Evolutionary conservation across 1,140 invertebrate species (phyloP).

Genomic region (Dinothrombium tinctorium): DNA sequence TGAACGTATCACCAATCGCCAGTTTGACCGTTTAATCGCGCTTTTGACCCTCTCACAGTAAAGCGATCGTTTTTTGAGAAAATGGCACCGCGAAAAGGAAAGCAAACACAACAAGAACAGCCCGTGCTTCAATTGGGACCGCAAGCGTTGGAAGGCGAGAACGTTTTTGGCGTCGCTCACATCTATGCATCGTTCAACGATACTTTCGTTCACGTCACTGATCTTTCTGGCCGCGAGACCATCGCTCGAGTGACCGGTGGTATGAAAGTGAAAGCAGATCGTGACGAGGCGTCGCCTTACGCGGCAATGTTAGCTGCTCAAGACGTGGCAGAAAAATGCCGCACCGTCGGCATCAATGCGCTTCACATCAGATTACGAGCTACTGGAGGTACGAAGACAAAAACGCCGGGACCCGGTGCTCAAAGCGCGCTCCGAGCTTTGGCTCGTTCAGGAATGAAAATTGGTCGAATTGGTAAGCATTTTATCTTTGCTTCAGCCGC

Average conservation of each 20-base stretch:
- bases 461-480: constrained; percentile 64
- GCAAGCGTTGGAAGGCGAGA: constrained; percentile 86
- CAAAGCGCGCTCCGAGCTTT: constrained; percentile 91
- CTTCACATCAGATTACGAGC: constrained; percentile 94
- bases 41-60: too few relatives aligned
- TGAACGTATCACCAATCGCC: too few relatives aligned
- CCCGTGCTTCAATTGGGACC: constrained; percentile 87
- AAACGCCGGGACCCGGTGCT: constrained; percentile 92
- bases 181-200: constrained; percentile 99
- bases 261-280: constrained; percentile 99
- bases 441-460: constrained; percentile 96
- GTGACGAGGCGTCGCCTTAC: constrained; percentile 98
- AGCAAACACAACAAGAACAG: constrained; percentile 65
- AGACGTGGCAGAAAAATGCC: constrained; percentile 98
- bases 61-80: too few relatives aligned
- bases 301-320: constrained; percentile 99
- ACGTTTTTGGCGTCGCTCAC: constrained; percentile 95
- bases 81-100: constrained; percentile 62
- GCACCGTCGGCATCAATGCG: constrained; percentile 82
- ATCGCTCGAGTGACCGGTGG: constrained; percentile 95
- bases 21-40: too few relatives aligned
- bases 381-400: constrained; percentile 89
- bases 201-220: constrained; percentile 98
- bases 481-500: neutral
- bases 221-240: constrained; percentile 95